Evolutionary conservation across 2,113 vertebrate genomes (phyloP), one percentile per base, ranked within the genome.

Genomic region (Acanthisitta chloris): DNA sequence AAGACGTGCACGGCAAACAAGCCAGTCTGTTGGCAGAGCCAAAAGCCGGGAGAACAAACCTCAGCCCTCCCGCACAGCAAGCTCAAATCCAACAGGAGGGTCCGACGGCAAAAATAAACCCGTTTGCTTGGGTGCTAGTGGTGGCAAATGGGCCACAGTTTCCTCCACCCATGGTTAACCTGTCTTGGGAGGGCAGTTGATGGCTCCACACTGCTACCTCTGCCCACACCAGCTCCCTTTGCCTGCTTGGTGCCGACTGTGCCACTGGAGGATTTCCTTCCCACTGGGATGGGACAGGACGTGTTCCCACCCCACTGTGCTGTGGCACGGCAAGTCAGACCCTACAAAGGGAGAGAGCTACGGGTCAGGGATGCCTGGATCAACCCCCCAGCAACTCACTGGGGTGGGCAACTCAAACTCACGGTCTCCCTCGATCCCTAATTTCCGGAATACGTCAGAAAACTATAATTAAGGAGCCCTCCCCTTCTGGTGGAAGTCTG

Each of bases 401-500:
- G 2, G 26, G 38, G 16, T 66, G 51, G 71, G 67, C 90, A 78
- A 13, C n/a, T 40, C 0, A 1, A 73, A 31, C 67, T 34, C 59
- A 8, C 0, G 4, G 72, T 11, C 34, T 74, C 43, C 40, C 62
- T 64, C 72, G 36, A 9, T 54, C 51, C 70, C 82, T 52, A 6
- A 67, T 90, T 95, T 96, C 85, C 34, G 12, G 82, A 91, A 70
- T 70, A 93, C 24, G 15, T 94, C 78, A 94, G 71, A 81, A 88
- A 95, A 90, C 76, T 90, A 86, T 95, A 96, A 96, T 94, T 94
- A 94, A 93, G 86, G 76, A 93, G 69, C 76, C 92, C 92, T 90
- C 86, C 96, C 82, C 45, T 96, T 78, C 93, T 95, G 81, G 90
- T 94, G 92, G 85, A 96, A 96, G 94, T 86, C 96, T 96, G 86